These are phyloP conservation scores for Drosophila novamexicana DNA, from an alignment of 1,140 invertebrate genomes.

Conservation along the genomic window DNA sequence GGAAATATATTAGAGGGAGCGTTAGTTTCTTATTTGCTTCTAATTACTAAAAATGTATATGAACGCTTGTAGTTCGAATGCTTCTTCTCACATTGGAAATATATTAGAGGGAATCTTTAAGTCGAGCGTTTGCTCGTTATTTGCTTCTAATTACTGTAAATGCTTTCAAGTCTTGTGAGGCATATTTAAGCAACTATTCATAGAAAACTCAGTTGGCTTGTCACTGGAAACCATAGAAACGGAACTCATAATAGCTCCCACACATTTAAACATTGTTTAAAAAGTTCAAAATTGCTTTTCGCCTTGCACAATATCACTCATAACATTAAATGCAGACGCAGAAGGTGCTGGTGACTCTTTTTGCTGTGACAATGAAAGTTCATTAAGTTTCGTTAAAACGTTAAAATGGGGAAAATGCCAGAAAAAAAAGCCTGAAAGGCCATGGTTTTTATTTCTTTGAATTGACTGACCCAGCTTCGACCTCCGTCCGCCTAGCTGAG, in stretches of 20 bases:
- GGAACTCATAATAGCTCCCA: slow-evolving; percentile 37
- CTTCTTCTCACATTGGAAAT: not conserved
- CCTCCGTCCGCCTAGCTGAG: slow-evolving; percentile 17
- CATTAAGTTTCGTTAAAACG: slow-evolving; percentile 79
- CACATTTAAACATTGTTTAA: slow-evolving; percentile 45
- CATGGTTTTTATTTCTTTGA: slow-evolving; percentile 56
- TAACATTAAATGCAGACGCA: slow-evolving; percentile 62
- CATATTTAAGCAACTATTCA: slow-evolving; percentile 73
- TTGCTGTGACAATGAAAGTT: slow-evolving; percentile 77
- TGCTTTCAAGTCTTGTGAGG: slow-evolving; percentile 76
- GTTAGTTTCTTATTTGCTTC: no score
- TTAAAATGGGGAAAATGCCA: slow-evolving; percentile 57
- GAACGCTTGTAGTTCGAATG: no score
- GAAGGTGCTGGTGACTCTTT: slow-evolving; percentile 22
- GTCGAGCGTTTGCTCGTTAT: slow-evolving; percentile 48
- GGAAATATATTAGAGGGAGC: no score
- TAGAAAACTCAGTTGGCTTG: slow-evolving; percentile 43
- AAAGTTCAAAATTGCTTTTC: slow-evolving; percentile 65
- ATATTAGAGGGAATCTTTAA: slow-evolving; percentile 4
- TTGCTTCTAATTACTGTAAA: slow-evolving; percentile 74
- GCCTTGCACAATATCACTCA: slow-evolving; percentile 63
- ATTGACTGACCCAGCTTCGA: slow-evolving; percentile 35
- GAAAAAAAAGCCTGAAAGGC: slow-evolving; percentile 14
- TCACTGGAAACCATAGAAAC: slow-evolving; percentile 41
- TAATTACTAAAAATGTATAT: no score